A percentile compares a stretch with the other conserved stretches of the same genome.
Evolutionary conservation across 2,113 vertebrate genomes (phyloP).

Genomic region (Amazona guildingii): DNA sequence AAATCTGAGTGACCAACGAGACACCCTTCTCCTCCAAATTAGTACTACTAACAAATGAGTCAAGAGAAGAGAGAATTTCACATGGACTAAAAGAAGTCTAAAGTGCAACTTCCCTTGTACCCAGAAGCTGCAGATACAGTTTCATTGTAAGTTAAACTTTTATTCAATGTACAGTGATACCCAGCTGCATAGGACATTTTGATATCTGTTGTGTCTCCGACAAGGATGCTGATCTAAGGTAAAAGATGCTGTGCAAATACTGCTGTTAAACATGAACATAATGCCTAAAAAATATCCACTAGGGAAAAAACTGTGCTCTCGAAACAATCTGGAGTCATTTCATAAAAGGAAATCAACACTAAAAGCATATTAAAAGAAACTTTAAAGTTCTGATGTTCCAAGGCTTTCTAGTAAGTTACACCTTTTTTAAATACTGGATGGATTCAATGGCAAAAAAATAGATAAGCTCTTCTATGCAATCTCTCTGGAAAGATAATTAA

Average conservation of each 20-base stretch:
- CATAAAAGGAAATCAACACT: not conserved
- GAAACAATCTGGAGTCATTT: not conserved
- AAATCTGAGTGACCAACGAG: not conserved
- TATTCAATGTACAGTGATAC: not conserved
- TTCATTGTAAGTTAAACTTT: not conserved
- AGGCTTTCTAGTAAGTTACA: not conserved
- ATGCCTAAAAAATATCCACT: not conserved
- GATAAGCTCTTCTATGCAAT: not conserved
- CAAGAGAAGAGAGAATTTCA: not conserved
- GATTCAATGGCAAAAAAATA: not conserved
- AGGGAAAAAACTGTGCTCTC: not conserved
- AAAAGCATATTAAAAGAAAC: not conserved
- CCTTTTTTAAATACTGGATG: not conserved
- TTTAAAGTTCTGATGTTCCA: not conserved
- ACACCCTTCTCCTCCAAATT: not conserved
- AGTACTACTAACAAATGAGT: not conserved
- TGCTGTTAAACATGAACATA: not conserved
- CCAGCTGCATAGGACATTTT: not conserved
- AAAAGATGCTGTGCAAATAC: slow-evolving; percentile 30
- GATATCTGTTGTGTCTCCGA: not conserved
- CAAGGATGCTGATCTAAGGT: not conserved
- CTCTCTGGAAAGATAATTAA: not conserved
- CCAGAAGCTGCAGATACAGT: not conserved
- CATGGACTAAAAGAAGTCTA: not conserved
- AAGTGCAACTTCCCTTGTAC: not conserved